Evolutionary conservation across 1,140 invertebrate species (phyloP).

Genomic region (Cydia amplana): DNA sequence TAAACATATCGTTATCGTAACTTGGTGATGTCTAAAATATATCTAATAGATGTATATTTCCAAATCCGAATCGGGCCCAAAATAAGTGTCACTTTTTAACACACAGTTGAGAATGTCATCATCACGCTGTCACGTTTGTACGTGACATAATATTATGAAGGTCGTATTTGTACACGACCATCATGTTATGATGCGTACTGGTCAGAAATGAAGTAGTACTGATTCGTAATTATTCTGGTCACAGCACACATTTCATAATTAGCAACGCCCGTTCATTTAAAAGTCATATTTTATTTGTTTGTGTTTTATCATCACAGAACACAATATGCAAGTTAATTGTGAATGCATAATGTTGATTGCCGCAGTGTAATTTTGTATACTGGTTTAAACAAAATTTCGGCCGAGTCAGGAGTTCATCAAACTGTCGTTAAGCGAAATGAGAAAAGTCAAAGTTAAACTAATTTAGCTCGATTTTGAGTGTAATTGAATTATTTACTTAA

Average conservation of each 20-base stretch:
- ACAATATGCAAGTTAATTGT: constrained; percentile 27
- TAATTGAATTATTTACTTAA: constrained; percentile 13
- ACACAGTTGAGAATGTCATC: no score
- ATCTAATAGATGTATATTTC: no score
- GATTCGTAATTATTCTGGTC: no score
- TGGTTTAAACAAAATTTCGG: constrained; percentile 16
- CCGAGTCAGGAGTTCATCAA: constrained; percentile 22
- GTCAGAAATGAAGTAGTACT: no score
- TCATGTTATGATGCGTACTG: no score
- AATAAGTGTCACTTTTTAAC: no score
- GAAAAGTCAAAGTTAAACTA: constrained; percentile 13
- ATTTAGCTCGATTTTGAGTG: constrained; percentile 9
- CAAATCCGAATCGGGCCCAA: no score
- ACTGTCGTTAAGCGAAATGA: constrained; percentile 24
- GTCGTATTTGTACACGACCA: no score
- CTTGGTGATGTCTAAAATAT: no score
- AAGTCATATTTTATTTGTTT: constrained; percentile 18
- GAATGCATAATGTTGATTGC: constrained; percentile 31
- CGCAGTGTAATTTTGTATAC: constrained; percentile 13
- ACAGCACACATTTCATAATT: constrained; percentile 13
- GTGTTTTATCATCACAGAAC: background rate
- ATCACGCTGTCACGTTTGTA: no score
- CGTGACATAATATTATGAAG: no score
- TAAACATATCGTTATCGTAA: no score
- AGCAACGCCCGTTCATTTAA: constrained; percentile 3